These are phyloP conservation scores for Melanchra persicariae DNA, from an alignment of 2,888 invertebrate genomes.

Conservation along the genomic window DNA sequence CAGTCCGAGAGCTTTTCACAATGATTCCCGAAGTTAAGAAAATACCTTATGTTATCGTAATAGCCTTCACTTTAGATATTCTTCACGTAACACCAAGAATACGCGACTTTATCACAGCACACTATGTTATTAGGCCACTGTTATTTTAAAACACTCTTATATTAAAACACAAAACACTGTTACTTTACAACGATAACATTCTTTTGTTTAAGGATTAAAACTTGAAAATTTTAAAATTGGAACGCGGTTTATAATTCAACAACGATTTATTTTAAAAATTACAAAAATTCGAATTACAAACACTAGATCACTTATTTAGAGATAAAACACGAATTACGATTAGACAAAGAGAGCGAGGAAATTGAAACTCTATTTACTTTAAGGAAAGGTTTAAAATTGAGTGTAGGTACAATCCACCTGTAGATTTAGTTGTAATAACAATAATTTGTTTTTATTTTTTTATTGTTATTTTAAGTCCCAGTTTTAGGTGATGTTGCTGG, in stretches of 20 bases:
- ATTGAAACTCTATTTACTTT: conserved; percentile 63
- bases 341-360: conserved; percentile 59
- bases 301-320: conserved; percentile 48
- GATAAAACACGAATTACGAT: conserved; percentile 52
- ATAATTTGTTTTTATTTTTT: conserved; percentile 41
- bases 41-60: conserved; percentile 57
- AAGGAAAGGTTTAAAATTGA: conserved; percentile 63
- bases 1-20: not conserved
- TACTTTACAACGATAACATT: conserved; percentile 19
- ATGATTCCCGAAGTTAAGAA: conserved; percentile 29
- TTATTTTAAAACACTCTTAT: conserved; percentile 13
- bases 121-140: conserved; percentile 39
- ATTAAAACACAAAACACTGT: not conserved
- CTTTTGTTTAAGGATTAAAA: conserved; percentile 3
- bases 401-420: conserved; percentile 68
- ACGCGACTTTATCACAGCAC: conserved; percentile 54
- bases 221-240: conserved; percentile 25
- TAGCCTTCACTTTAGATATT: conserved; percentile 28
- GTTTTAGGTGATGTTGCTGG: conserved; percentile 43
- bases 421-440: conserved; percentile 61
- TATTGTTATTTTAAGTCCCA: conserved; percentile 15
- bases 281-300: conserved; percentile 50
- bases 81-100: conserved; percentile 39
- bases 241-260: conserved; percentile 24
- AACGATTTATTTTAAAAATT: conserved; percentile 25